Base-by-base conservation (phyloP, 1,140 invertebrate species). In the Drosophila erecta region DNA sequence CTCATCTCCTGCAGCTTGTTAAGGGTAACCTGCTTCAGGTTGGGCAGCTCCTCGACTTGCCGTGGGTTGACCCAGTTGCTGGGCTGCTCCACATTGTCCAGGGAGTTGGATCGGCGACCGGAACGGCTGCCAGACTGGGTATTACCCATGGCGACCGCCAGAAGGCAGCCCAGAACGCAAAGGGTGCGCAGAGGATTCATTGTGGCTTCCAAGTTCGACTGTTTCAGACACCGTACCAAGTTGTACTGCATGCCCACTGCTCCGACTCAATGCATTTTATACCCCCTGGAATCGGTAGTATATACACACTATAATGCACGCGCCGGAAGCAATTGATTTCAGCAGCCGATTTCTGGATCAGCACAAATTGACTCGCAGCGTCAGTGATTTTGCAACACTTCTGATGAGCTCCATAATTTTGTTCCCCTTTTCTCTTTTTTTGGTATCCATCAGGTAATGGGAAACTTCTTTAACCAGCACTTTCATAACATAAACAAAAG, bases 171-270 rank as follows among this genome's bases (percentile, higher is more conserved):
- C 41, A 91, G 38, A 11, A 90, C 56, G 61, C 84, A 87, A 14
- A 91, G 46, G 41, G 46, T 75, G 60, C 75, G 83, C 61, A 91
- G 61, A 40, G 81, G 72, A 75, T 91, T 91, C 90, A 91, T 86
- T 5, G 22, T 62, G 61, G 41, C 22, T 41, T 59, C 54, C 53
- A 12, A 35, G 37, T 59, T 59, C 51, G 65, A 61, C 56, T 43
- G 37, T 64, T 78, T 59, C 64, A 57, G 61, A 76, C 65, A 60
- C 76, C 50, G 67, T 59, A 73, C 60, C 62, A 73, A 81, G 50
- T 67, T 73, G 61, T 64, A 90, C 74, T 87, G 76, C 77, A 79
- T 81, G 40, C 3, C 14, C 17, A 14, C 22, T 49, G 4, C 6
- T 24, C 3, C 12, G 12, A 7, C 8, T 20, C 3, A 0, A 11